A percentile compares a stretch with the other conserved stretches of the same genome.
Evolutionary conservation across 2,797 vertebrate genomes (phyloP).

Genomic region (Sandelia bainsii): DNA sequence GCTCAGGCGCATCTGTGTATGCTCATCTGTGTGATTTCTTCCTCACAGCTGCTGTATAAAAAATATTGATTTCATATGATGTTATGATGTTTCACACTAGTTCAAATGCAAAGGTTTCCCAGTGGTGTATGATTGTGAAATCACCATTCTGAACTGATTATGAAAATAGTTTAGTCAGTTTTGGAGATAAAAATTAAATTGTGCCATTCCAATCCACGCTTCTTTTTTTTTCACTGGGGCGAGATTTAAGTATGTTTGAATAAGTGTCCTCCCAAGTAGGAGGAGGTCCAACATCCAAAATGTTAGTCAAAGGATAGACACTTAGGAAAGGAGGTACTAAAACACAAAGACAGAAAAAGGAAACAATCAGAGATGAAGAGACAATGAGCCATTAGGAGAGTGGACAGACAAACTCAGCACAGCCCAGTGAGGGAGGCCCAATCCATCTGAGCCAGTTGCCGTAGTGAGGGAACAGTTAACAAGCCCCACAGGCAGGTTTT

Average conservation of each 20-base stretch:
- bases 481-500: slow-evolving; percentile 78
- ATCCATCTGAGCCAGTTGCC: slow-evolving; percentile 75
- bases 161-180: slow-evolving; percentile 8
- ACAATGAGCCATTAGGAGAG: slow-evolving; percentile 67
- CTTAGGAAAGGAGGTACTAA: slow-evolving; percentile 62
- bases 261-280: slow-evolving; percentile 15
- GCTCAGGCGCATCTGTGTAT: slow-evolving; percentile 6
- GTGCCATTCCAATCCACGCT: background rate
- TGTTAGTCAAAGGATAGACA: slow-evolving; percentile 63
- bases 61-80: background rate
- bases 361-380: slow-evolving; percentile 65
- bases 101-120: background rate
- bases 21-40: background rate
- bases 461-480: slow-evolving; percentile 78
- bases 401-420: slow-evolving; percentile 55
- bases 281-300: slow-evolving; percentile 36
- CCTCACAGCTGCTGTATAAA: background rate
- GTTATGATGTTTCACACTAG: background rate
- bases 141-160: background rate
- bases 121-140: background rate
- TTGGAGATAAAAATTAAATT: slow-evolving; percentile 3
- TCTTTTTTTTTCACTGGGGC: background rate
- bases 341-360: slow-evolving; percentile 67
- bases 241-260: slow-evolving; percentile 12
- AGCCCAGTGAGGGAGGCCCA: slow-evolving; percentile 48